phyloP scores from a whole-genome alignment of 2,888 invertebrate genomes.

The Pecten maximus region DNA sequence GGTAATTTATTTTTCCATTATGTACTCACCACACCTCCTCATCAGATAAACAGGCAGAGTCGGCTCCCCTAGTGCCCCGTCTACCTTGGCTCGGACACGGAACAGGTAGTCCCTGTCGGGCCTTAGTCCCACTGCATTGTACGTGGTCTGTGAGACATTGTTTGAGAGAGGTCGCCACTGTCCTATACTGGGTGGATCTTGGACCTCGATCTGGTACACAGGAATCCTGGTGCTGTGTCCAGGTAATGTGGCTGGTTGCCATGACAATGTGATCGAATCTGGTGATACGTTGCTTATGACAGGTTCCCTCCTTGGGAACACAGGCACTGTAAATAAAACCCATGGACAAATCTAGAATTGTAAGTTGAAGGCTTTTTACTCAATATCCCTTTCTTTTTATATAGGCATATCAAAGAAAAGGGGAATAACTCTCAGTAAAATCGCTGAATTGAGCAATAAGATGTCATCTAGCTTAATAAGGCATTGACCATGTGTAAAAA shows the following conservation, averaged over 20 bases:
- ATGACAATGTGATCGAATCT: constrained; percentile 94
- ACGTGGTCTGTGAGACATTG: constrained; percentile 66
- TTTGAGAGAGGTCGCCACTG: constrained; percentile 75
- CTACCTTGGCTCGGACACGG: constrained; percentile 96
- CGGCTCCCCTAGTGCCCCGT: constrained; percentile 97
- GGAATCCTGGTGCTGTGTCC: constrained; percentile 85
- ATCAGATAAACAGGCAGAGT: constrained; percentile 86
- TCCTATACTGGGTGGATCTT: constrained; percentile 81
- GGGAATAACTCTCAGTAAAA: too few species aligned
- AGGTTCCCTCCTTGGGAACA: constrained; percentile 87
- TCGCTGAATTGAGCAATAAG: too few species aligned
- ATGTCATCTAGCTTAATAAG: too few species aligned
- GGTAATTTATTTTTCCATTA: not conserved
- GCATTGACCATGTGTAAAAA: too few species aligned
- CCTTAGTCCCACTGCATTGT: constrained; percentile 69
- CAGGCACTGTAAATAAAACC: constrained; percentile 67
- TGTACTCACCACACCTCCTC: constrained; percentile 71
- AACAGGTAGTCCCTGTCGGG: constrained; percentile 93
- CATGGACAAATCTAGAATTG: too few species aligned
- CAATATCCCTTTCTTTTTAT: too few species aligned
- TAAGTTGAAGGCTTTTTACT: too few species aligned
- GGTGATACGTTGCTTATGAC: constrained; percentile 96
- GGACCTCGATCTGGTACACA: constrained; percentile 96
- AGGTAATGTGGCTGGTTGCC: constrained; percentile 95
- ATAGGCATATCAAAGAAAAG: too few species aligned